Base-by-base conservation (phyloP, 2,113 vertebrate species). In the Dendropsophus ebraccatus region DNA sequence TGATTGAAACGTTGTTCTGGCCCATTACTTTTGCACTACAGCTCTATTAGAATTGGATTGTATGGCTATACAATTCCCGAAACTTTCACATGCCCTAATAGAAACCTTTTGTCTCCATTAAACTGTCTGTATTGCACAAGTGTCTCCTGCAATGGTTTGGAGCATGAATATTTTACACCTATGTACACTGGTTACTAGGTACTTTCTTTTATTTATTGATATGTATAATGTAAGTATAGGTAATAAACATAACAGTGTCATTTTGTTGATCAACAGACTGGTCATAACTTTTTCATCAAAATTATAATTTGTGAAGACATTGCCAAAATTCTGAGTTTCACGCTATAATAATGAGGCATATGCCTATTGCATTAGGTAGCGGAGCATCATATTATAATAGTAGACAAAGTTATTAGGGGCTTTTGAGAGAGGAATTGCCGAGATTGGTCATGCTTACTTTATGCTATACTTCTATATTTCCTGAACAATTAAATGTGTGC, bases 51-150 rank as follows among this genome's bases (percentile, higher is more conserved):
- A 47, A 84, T 65, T 65, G 83, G 28, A 84, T 84, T 84, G 67
- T 37, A 8, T 28, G 28, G 37, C 54, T 84, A 62, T 62, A 76
- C 54, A 65, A 84, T 84, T 32, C 62, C 83, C 67, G 83, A 41
- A 76, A 62, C 37, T 47, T 84, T 84, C 70, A 60, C 52, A 47
- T 30, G 32, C 30, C 70, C 82, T 75, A 84, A 84, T 84, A 45
- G 54, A 75, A 84, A 47, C 82, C 35, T 75, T 84, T 76, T 23
- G 73, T 76, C 83, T 84, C 56, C 41, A 84, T 84, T 84, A 84
- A 28, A 49, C 37, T 76, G 45, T 77, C 28, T 41, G 60, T 65
- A 28, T 76, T 67, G 35, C 17, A 30, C 30, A 72, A 82, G 19
- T 28, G 62, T 47, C 21, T 30, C 16, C n/a, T 76, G 47, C 21